Evolutionary conservation across 2,113 vertebrate species (phyloP).

Genomic region (Lutjanus erythropterus): DNA sequence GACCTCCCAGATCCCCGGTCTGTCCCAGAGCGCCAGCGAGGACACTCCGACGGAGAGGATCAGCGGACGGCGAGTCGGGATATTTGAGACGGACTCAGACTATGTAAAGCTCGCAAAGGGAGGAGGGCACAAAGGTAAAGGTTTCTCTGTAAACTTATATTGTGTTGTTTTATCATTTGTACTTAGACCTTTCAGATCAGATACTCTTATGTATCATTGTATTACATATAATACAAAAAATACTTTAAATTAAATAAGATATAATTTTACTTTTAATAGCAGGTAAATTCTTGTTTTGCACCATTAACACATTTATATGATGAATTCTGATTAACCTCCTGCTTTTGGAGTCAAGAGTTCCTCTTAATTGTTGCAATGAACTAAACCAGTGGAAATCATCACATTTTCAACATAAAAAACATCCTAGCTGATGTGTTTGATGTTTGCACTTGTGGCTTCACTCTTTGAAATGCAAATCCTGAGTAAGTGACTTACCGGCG

Average conservation of each 20-base stretch:
- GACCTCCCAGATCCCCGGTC: conserved; percentile 85
- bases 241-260: too few species aligned
- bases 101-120: conserved; percentile 87
- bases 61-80: conserved; percentile 83
- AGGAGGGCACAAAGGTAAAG: conserved; percentile 85
- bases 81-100: conserved; percentile 83
- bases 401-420: neutral
- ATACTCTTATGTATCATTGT: too few species aligned
- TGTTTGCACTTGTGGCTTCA: neutral
- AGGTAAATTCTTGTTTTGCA: neutral
- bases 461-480: conserved; percentile 33
- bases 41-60: conserved; percentile 64
- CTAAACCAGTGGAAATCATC: neutral
- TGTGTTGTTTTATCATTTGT: neutral
- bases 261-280: too few species aligned
- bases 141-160: too few species aligned
- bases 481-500: neutral
- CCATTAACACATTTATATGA: neutral
- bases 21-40: conserved; percentile 76
- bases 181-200: neutral
- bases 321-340: neutral
- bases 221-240: too few species aligned
- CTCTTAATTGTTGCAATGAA: neutral
- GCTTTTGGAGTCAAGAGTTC: neutral
- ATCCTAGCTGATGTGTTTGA: conserved; percentile 2